phyloP scores from a whole-genome alignment of 2,797 vertebrate genomes.

The Gymnoscopelus braueri region DNA sequence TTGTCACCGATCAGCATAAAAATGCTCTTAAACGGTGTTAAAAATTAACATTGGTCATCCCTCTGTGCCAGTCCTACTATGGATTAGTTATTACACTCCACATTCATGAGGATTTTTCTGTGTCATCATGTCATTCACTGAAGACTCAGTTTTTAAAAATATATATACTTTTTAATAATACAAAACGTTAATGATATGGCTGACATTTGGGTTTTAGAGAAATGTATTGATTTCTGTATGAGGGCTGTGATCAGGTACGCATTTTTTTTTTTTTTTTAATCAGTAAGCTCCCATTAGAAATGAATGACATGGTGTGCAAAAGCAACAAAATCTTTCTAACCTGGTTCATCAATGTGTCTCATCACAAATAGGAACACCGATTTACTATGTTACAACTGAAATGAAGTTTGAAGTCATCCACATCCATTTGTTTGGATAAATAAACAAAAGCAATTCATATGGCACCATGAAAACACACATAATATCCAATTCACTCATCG shows the following conservation, averaged over 20 bases:
- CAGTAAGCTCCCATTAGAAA: neutral
- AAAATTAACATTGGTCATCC: conserved; percentile 83
- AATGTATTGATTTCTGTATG: neutral
- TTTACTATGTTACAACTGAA: no score
- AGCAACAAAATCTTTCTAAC: no score
- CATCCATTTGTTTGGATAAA: no score
- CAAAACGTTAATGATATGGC: neutral
- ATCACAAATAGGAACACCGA: neutral
- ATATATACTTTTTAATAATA: no score
- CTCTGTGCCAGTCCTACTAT: conserved; percentile 27
- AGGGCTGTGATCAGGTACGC: neutral
- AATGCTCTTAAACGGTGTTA: conserved; percentile 73
- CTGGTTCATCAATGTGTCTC: neutral
- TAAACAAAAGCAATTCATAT: no score
- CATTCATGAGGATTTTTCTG: neutral
- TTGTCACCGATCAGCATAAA: conserved; percentile 83
- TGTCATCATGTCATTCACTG: neutral
- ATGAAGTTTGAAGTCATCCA: no score
- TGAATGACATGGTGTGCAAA: no score
- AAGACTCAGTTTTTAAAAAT: conserved; percentile 5
- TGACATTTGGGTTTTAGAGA: neutral
- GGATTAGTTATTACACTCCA: conserved; percentile 59
- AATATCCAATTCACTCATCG: neutral
- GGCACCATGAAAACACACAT: no score
- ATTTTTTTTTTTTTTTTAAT: no score